phyloP scores from a whole-genome alignment of 2,797 vertebrate genomes.

The Oreochromis grahami region DNA sequence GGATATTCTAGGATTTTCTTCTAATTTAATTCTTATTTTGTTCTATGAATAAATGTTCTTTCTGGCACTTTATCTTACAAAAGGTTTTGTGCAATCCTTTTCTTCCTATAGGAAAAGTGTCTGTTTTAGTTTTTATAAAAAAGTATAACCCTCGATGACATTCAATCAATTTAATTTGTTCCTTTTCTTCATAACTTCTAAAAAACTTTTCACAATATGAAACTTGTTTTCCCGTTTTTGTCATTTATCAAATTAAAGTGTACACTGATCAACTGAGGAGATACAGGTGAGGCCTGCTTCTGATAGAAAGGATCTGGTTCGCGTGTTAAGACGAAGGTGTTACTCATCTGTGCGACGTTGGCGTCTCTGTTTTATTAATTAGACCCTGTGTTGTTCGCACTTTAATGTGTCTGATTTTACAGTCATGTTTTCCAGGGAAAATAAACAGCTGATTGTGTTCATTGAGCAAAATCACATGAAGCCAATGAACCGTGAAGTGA shows the following conservation, averaged over 20 bases:
- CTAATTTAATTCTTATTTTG: background rate
- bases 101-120: background rate
- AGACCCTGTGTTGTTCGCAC: accelerated
- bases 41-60: background rate
- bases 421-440: background rate
- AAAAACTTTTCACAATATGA: background rate
- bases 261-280: background rate
- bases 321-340: background rate
- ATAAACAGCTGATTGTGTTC: background rate
- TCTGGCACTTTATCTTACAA: background rate
- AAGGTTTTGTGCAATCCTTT: background rate
- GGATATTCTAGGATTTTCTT: background rate
- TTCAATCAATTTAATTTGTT: background rate
- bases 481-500: background rate
- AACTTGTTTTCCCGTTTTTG: background rate
- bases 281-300: background rate
- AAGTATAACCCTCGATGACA: background rate
- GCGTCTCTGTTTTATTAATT: background rate
- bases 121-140: background rate
- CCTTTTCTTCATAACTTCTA: background rate
- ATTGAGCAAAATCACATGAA: background rate
- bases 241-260: accelerated
- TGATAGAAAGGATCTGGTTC: background rate
- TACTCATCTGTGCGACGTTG: accelerated
- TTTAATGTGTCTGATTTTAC: background rate